phyloP scores from a whole-genome alignment of 2,113 vertebrate genomes.

The Bubo bubo region DNA sequence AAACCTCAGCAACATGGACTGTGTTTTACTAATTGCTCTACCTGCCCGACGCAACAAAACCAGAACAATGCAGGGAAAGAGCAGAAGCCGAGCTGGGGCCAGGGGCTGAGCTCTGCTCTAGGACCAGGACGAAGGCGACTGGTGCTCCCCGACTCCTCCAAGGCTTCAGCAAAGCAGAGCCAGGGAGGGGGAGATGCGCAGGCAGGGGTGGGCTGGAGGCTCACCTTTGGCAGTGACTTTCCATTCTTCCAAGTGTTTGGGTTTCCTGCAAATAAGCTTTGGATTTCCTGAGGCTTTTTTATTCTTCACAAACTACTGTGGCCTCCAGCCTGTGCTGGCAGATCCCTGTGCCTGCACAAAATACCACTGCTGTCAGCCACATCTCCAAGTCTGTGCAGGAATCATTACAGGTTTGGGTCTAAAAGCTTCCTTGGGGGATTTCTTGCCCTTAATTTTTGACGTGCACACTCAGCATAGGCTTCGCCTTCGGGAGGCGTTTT shows the following conservation, averaged over 20 bases:
- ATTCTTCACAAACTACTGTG: not conserved
- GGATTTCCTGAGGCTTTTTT: constrained; percentile 23
- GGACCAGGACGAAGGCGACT: accelerated
- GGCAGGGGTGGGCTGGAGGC: not conserved
- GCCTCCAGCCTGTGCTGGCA: not conserved
- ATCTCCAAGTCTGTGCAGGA: not conserved
- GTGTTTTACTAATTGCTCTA: not conserved
- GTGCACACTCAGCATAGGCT: accelerated
- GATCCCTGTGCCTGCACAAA: not conserved
- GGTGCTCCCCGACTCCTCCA: accelerated
- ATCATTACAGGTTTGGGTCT: not conserved
- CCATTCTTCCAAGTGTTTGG: not conserved
- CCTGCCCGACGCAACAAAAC: not conserved
- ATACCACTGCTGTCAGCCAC: not conserved
- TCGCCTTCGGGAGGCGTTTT: not conserved
- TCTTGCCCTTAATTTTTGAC: not conserved
- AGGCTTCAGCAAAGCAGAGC: not conserved
- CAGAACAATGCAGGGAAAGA: not conserved
- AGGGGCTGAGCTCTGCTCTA: no score
- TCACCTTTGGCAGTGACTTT: not conserved
- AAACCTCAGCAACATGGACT: not conserved
- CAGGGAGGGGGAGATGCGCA: not conserved
- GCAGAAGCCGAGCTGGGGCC: no score
- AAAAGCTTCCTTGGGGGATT: not conserved
- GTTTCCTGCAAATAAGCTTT: not conserved